Evolutionary conservation across 2,797 vertebrate genomes (phyloP).

Genomic region (Forpus xanthops): DNA sequence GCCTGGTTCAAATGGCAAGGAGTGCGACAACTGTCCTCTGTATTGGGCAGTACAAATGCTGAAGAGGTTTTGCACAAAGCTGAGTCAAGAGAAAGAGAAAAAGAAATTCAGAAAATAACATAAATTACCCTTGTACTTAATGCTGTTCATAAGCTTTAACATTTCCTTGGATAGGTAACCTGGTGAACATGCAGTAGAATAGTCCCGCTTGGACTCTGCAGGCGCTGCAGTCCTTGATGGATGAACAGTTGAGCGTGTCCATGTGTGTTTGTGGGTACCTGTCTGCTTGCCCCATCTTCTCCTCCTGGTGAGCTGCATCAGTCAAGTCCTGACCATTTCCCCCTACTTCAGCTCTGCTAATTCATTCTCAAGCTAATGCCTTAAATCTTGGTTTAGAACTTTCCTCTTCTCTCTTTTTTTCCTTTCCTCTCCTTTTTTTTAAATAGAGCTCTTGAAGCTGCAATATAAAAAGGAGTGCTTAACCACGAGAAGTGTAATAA

Average conservation of each 20-base stretch:
- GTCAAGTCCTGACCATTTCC: neutral
- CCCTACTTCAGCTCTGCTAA: neutral
- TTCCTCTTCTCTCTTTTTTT: neutral
- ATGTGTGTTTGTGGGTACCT: neutral
- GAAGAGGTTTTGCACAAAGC: neutral
- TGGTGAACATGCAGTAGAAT: neutral
- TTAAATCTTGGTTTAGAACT: neutral
- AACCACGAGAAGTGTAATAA: neutral
- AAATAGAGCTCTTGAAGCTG: neutral
- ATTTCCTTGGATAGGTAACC: neutral
- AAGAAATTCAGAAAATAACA: neutral
- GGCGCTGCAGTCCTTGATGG: neutral
- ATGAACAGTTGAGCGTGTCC: rapidly evolving
- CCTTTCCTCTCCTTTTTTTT: neutral
- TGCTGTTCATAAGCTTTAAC: neutral
- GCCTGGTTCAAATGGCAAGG: neutral
- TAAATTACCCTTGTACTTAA: neutral
- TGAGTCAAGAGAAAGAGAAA: neutral
- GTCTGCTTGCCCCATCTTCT: neutral
- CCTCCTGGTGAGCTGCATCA: neutral
- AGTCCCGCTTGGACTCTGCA: neutral
- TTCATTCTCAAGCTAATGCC: neutral
- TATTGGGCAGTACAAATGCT: neutral
- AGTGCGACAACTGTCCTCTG: neutral
- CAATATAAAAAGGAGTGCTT: neutral